phyloP scores from a whole-genome alignment of 2,888 invertebrate genomes.

The Gymnosoma rotundatum region DNA sequence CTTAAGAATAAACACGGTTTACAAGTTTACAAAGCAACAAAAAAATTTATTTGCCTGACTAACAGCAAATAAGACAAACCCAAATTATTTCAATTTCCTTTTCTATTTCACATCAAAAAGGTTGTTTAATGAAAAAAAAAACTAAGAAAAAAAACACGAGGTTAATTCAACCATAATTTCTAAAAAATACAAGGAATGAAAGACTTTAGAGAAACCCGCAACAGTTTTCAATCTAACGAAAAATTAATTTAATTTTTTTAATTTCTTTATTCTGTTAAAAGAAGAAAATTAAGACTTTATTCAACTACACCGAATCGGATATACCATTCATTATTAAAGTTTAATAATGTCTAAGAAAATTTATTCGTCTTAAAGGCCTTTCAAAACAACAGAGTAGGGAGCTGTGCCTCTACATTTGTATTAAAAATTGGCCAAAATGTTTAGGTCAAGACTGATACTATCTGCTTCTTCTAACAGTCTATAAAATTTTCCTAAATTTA shows the following conservation, averaged over 20 bases:
- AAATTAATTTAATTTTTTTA: conserved; percentile 4
- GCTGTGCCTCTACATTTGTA: too few relatives aligned
- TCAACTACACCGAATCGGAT: too few relatives aligned
- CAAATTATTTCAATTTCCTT: conserved; percentile 26
- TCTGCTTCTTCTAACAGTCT: too few relatives aligned
- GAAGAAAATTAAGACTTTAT: too few relatives aligned
- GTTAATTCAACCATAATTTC: not conserved
- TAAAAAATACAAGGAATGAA: not conserved
- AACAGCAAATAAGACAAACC: conserved; percentile 50
- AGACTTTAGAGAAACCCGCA: not conserved
- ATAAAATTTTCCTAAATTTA: too few relatives aligned
- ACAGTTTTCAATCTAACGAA: conserved; percentile 22
- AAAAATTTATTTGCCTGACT: conserved; percentile 44
- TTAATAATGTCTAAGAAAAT: too few relatives aligned
- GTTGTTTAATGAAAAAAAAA: conserved; percentile 8
- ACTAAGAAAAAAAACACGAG: too few relatives aligned
- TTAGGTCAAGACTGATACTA: too few relatives aligned
- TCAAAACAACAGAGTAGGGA: too few relatives aligned
- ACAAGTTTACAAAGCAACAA: conserved; percentile 24
- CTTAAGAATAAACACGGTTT: conserved; percentile 29
- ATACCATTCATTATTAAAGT: too few relatives aligned
- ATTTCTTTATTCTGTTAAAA: not conserved
- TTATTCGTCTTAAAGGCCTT: too few relatives aligned
- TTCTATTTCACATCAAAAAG: not conserved
- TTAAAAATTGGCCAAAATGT: too few relatives aligned